Conservation (phyloP, 92 coral and sea anemone species). For the Epizoanthus rinbou region DNA sequence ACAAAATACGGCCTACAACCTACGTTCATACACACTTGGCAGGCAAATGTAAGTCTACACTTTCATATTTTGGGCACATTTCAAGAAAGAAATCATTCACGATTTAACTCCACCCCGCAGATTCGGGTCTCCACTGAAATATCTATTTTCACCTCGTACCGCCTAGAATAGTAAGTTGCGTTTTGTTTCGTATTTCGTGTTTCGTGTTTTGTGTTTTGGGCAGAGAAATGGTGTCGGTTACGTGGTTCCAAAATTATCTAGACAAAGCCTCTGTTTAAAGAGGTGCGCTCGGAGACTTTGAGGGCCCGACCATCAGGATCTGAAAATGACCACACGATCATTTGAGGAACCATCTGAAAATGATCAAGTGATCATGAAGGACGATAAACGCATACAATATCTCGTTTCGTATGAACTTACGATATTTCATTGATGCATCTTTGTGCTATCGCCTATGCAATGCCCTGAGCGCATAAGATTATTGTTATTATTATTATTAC, state of each 20-base stretch:
- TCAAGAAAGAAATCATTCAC: too few species aligned
- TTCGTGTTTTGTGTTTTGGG: background rate
- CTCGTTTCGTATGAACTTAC: background rate
- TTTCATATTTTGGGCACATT: too few species aligned
- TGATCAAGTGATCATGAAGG: background rate
- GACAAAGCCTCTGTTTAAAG: constrained; percentile 29
- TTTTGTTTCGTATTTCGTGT: background rate
- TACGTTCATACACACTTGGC: too few species aligned
- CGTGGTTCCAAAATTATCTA: constrained; percentile 35
- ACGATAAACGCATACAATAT: background rate
- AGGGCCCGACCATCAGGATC: constrained; percentile 13
- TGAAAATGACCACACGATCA: background rate
- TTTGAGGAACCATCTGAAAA: background rate
- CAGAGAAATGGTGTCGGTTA: constrained; percentile 32
- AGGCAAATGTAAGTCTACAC: too few species aligned
- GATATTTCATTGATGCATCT: background rate
- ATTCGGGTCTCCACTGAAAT: too few species aligned
- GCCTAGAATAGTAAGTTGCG: background rate
- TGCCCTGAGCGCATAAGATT: constrained; percentile 20
- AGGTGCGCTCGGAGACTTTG: constrained; percentile 11
- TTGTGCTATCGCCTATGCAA: background rate
- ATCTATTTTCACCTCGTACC: constrained; percentile 15
- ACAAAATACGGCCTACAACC: too few species aligned
- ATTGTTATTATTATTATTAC: background rate
- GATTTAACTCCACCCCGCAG: background rate